Evolutionary conservation across 1,140 invertebrate genomes (phyloP).

Genomic region (Aporrectodea caliginosa): DNA sequence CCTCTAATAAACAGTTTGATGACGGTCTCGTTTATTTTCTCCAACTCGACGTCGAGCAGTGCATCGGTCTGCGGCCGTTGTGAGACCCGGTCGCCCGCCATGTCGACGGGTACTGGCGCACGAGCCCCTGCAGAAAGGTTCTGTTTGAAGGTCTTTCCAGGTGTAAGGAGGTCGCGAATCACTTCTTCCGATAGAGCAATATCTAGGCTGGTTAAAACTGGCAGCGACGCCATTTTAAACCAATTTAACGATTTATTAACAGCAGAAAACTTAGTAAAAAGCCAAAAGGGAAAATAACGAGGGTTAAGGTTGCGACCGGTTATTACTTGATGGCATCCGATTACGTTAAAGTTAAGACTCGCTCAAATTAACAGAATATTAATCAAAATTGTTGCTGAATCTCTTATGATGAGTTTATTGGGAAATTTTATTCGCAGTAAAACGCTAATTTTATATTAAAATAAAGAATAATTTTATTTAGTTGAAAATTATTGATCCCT

Average conservation of each 20-base stretch:
- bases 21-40: background rate
- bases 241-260: background rate
- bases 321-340: background rate
- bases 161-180: background rate
- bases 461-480: background rate
- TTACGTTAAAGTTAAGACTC: background rate
- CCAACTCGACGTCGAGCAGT: background rate
- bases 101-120: background rate
- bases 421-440: background rate
- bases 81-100: background rate
- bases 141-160: background rate
- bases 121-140: background rate
- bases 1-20: background rate
- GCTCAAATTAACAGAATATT: background rate
- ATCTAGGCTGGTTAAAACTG: background rate
- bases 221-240: background rate
- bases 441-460: background rate
- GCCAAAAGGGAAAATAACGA: background rate
- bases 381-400: background rate
- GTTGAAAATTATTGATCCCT: background rate
- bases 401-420: background rate
- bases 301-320: background rate
- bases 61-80: background rate
- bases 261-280: too few relatives aligned
- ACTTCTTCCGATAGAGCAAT: background rate